These are phyloP conservation scores for Hippoglossus stenolepis DNA, from an alignment of 2,113 vertebrate genomes.

Conservation along the genomic window DNA sequence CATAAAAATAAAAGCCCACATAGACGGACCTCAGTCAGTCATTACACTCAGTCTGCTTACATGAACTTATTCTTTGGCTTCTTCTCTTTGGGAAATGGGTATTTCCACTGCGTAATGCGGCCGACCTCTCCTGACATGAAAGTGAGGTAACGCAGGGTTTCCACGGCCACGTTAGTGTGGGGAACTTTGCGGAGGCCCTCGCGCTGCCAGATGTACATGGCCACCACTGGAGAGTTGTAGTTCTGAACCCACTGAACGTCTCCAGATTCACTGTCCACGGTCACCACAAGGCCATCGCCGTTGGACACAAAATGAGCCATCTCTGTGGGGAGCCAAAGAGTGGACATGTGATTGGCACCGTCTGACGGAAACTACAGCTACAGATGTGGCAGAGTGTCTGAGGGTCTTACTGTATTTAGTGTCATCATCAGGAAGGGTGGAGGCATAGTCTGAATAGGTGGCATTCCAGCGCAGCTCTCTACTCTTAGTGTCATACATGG, in stretches of 20 bases:
- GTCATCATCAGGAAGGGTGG: constrained; percentile 91
- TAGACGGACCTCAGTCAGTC: not conserved
- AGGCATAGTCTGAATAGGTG: constrained; percentile 97
- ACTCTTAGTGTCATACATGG: constrained; percentile 98
- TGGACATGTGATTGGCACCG: not conserved
- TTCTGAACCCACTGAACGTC: constrained; percentile 97
- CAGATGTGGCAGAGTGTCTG: not conserved
- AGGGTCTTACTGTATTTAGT: constrained; percentile 90
- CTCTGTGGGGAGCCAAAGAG: constrained; percentile 76
- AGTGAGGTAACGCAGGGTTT: constrained; percentile 96
- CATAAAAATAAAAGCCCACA: not conserved
- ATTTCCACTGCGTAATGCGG: constrained; percentile 98
- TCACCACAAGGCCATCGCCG: constrained; percentile 96
- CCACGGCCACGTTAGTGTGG: constrained; percentile 94
- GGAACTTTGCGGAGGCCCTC: constrained; percentile 92
- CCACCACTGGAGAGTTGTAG: constrained; percentile 96
- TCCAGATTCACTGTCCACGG: constrained; percentile 94
- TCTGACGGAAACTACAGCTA: not conserved
- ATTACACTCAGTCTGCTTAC: constrained; percentile 77
- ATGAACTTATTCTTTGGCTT: constrained; percentile 95
- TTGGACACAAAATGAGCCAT: constrained; percentile 98
- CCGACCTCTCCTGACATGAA: constrained; percentile 98
- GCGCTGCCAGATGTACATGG: constrained; percentile 96
- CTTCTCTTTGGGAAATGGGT: constrained; percentile 94
- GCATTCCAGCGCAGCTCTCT: constrained; percentile 97